Conservation (phyloP, 2,797 vertebrate genomes). For the Pyrocephalus nanus region DNA sequence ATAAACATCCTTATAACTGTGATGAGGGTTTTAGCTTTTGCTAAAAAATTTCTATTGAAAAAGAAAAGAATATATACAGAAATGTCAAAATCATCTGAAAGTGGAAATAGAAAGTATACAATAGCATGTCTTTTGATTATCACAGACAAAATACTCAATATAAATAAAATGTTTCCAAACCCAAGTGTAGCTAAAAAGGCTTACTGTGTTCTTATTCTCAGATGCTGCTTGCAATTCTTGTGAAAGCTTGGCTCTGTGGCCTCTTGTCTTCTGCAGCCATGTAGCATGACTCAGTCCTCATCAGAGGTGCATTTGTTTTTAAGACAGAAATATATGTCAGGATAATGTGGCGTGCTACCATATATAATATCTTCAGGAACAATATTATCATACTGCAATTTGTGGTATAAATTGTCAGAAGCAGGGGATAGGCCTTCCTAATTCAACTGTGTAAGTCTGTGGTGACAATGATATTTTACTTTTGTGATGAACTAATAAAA, state of each 20-base stretch:
- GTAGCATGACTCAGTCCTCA: neutral
- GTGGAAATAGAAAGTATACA: neutral
- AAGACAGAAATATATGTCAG: neutral
- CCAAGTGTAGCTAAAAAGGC: neutral
- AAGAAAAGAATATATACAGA: neutral
- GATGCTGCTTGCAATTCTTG: neutral
- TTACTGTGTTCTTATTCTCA: neutral
- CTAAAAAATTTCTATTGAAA: neutral
- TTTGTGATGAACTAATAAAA: neutral
- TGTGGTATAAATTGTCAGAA: neutral
- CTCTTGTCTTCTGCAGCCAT: neutral
- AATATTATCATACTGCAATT: neutral
- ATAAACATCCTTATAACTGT: neutral
- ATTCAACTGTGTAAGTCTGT: neutral
- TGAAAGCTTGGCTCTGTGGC: neutral
- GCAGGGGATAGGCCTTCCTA: neutral
- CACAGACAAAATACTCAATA: neutral
- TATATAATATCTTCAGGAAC: neutral
- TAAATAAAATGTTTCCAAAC: neutral
- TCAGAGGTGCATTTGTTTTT: neutral
- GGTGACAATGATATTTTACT: neutral
- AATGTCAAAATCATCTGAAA: neutral
- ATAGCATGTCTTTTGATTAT: neutral
- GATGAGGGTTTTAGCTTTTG: neutral
- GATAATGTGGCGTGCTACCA: neutral